These are phyloP conservation scores for Morpho helenor DNA, from an alignment of 2,888 invertebrate genomes.

Conservation along the genomic window DNA sequence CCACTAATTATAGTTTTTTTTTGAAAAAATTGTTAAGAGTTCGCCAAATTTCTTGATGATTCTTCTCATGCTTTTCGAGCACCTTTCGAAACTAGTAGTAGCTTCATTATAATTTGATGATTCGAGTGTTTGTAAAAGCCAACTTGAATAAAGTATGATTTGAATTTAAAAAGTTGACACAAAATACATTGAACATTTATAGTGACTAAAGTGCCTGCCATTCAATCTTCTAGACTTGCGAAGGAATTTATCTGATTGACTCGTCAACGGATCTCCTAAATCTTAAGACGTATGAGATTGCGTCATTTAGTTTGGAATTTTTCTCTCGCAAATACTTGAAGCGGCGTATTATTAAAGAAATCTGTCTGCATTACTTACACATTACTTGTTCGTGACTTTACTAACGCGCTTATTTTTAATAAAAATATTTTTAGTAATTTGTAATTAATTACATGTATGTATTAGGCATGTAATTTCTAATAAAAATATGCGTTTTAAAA, in stretches of 20 bases:
- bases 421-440: too few relatives aligned
- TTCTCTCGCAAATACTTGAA: not conserved
- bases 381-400: not conserved
- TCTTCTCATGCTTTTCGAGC: not conserved
- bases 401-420: too few relatives aligned
- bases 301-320: conserved; percentile 10
- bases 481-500: too few relatives aligned
- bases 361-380: not conserved
- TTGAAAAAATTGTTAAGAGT: too few relatives aligned
- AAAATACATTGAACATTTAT: not conserved
- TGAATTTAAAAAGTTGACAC: too few relatives aligned
- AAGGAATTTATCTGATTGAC: conserved; percentile 18
- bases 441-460: too few relatives aligned
- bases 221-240: conserved; percentile 2
- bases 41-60: too few relatives aligned
- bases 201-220: conserved; percentile 1
- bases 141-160: too few relatives aligned
- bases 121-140: not conserved
- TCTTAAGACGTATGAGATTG: conserved; percentile 13
- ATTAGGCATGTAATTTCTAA: too few relatives aligned
- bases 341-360: conserved; percentile 5
- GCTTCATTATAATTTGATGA: not conserved
- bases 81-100: not conserved
- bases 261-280: conserved; percentile 14
- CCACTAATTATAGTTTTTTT: too few relatives aligned